A percentile compares a stretch with the other conserved stretches of the same genome.
Conservation (phyloP, 2,113 vertebrate genomes). For the Turdus rufiventris region DNA sequence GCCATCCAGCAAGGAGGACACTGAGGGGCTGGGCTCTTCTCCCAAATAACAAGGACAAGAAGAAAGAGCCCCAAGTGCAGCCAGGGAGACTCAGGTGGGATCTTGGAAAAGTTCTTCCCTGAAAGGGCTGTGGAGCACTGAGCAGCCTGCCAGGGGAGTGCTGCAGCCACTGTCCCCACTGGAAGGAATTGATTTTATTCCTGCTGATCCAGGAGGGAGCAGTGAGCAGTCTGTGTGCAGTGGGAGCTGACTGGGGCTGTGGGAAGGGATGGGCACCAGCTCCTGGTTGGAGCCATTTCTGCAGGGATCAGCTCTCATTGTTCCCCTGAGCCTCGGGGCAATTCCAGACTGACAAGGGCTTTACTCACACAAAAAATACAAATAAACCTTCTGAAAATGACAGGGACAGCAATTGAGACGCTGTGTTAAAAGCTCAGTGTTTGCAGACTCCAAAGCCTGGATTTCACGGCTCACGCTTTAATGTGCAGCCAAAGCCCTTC, state of each 20-base stretch:
- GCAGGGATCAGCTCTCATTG: background rate
- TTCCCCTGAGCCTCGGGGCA: background rate
- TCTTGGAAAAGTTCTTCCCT: background rate
- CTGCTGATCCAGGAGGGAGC: background rate
- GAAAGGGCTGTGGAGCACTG: background rate
- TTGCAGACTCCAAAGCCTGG: background rate
- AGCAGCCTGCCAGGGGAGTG: background rate
- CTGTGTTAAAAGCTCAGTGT: background rate
- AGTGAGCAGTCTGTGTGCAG: background rate
- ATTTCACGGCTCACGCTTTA: background rate
- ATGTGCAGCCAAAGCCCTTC: background rate
- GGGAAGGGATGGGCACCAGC: background rate
- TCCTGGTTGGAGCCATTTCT: background rate
- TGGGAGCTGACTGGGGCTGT: background rate
- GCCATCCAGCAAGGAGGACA: fast-evolving
- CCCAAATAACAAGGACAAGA: background rate
- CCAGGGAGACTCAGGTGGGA: background rate
- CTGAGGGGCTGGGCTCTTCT: background rate
- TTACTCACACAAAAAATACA: background rate
- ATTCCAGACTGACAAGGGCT: background rate
- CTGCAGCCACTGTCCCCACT: background rate
- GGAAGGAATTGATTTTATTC: background rate
- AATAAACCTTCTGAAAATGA: slow-evolving; percentile 8
- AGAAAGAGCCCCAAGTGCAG: background rate
- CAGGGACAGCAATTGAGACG: background rate